Conservation (phyloP, 2,797 vertebrate species). For the Lates japonicus region DNA sequence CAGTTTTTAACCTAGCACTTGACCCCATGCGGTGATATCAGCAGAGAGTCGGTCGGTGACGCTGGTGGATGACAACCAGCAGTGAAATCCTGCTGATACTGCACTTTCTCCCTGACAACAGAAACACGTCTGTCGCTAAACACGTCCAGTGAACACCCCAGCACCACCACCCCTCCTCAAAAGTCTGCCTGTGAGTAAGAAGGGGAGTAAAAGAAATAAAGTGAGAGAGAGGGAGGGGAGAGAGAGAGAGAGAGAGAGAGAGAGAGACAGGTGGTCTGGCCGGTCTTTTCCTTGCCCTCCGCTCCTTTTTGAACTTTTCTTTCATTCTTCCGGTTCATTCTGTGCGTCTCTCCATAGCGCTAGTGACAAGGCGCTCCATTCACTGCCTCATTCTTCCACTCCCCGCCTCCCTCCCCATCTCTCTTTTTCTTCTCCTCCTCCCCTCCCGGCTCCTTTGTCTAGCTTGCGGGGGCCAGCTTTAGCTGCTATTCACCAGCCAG, state of each 20-base stretch:
- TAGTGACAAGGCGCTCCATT: constrained; percentile 84
- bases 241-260: constrained; percentile 71
- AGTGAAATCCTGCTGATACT: constrained; percentile 78
- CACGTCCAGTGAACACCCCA: constrained; percentile 40
- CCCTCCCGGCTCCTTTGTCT: too few species aligned
- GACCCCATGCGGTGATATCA: constrained; percentile 7
- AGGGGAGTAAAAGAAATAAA: constrained; percentile 76
- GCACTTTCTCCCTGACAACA: constrained; percentile 74
- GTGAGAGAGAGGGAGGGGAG: constrained; percentile 39
- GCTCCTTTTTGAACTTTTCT: constrained; percentile 87
- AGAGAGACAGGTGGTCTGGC: constrained; percentile 87
- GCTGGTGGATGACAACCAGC: constrained; percentile 61
- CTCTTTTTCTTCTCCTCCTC: too few species aligned
- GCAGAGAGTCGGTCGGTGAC: constrained; percentile 26
- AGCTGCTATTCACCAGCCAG: constrained; percentile 88
- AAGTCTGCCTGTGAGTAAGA: constrained; percentile 68
- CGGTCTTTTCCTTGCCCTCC: constrained; percentile 83
- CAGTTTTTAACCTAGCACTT: not conserved
- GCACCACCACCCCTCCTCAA: constrained; percentile 2
- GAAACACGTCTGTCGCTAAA: constrained; percentile 78
- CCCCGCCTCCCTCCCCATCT: too few species aligned
- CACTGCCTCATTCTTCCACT: too few species aligned
- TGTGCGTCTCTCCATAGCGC: constrained; percentile 83
- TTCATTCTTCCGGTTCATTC: too few species aligned
- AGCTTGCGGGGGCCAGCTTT: constrained; percentile 81